Percentiles rank a stretch among this genome's conserved stretches.
phyloP scores from a whole-genome alignment of 2,797 vertebrate species.

The Acanthurus leucopareius region DNA sequence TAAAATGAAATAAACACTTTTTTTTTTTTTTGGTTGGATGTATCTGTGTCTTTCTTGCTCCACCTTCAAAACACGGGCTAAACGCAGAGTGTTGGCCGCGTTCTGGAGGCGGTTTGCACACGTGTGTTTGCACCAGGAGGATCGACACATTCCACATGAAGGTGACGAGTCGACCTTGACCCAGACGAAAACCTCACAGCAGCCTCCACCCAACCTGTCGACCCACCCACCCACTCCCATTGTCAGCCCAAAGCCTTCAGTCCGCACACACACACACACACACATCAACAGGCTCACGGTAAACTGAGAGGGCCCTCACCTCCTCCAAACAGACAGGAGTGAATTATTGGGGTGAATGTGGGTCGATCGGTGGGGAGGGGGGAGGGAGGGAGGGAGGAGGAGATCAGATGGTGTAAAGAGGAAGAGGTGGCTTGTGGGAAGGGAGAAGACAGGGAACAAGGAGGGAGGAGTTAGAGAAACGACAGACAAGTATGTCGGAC shows the following conservation, averaged over 20 bases:
- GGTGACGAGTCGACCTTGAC: slow-evolving; percentile 71
- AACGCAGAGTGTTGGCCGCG: slow-evolving; percentile 2
- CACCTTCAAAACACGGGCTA: not conserved
- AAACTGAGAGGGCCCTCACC: slow-evolving; percentile 43
- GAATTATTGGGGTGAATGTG: slow-evolving; percentile 59
- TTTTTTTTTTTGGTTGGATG: not conserved
- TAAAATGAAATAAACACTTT: not conserved
- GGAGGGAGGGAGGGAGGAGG: slow-evolving; percentile 8
- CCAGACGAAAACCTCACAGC: slow-evolving; percentile 54
- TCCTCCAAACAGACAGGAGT: slow-evolving; percentile 35
- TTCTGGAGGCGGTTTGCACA: not conserved
- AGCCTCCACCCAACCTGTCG: slow-evolving; percentile 2
- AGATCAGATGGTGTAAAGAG: slow-evolving; percentile 5
- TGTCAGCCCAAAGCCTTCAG: slow-evolving; percentile 13
- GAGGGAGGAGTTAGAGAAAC: not conserved
- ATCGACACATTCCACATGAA: slow-evolving; percentile 73
- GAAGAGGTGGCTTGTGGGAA: slow-evolving; percentile 9
- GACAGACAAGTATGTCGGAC: not conserved
- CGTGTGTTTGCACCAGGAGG: slow-evolving; percentile 40
- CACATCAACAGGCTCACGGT: slow-evolving; percentile 35
- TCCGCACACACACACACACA: slow-evolving; percentile 18
- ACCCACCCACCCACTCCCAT: slow-evolving; percentile 26
- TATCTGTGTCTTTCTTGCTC: not conserved
- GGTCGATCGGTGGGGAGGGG: slow-evolving; percentile 16
- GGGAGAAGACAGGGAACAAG: not conserved